Evolutionary conservation across 1,140 invertebrate species (phyloP), one percentile per base, ranked within the genome.

Genomic region (Drosophila mayri): DNA sequence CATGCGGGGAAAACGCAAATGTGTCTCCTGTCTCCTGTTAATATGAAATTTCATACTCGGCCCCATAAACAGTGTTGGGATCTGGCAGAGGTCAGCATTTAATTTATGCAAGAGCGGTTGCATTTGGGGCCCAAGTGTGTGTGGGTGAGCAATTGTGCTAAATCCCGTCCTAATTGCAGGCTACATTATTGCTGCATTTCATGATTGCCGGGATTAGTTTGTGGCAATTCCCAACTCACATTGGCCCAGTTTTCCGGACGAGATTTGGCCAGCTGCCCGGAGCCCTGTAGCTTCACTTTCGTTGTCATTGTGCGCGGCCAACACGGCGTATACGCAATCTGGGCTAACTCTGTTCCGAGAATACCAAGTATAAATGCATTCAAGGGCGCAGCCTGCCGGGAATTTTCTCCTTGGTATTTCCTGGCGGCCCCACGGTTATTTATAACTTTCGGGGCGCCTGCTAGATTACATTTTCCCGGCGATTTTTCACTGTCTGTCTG

Each of bases 391-490:
- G 47, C 65, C 68, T 57, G 68, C 43, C 67, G 41, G 50, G 18
- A 54, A 68, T 54, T 37, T 54, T 10, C 20, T 54, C 20, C 5
- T 54, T 14, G 9, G 32, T 22, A 20, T 37, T 22, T 22, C 18
- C 40, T 35, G 63, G 18, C 50, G 18, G 1, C 50, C 50, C 50
- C 50, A 16, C 20, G 50, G 59, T 79, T 88, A 88, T 84, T 87
- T 87, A 84, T 88, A 88, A 74, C 84, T 63, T 72, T 64, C 41
- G 18, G 49, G 66, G 63, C 71, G 70, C 71, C 76, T 77, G 64
- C 67, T 64, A 71, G 71, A 79, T 76, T 66, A 55, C 66, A 83
- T 76, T 76, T 88, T 76, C 52, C 79, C 76, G 79, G 67, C 50
- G 84, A 73, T 71, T 84, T 84, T 74, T 83, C 75, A 76, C 58